Base-by-base conservation (phyloP, 2,113 vertebrate species). In the Cochlearius cochlearius region DNA sequence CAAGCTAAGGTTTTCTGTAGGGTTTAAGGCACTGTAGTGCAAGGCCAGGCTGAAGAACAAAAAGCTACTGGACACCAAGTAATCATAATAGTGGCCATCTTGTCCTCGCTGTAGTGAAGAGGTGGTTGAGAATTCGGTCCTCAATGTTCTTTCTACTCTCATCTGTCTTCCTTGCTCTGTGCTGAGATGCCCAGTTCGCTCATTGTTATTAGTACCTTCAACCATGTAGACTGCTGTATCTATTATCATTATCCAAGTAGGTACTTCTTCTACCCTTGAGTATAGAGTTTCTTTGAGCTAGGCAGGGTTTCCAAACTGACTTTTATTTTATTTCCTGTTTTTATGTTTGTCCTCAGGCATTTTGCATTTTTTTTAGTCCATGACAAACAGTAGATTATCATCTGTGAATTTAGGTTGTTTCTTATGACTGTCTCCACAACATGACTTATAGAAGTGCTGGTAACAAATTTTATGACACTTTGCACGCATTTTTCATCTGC, bases 151-250 rank as follows among this genome's bases (percentile, higher is more conserved):
- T 91, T 53, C 43, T 23, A 2, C 23, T 82, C 16, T 73, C 9
- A 21, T 30, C 19, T 67, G 5, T 9, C 41, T 63, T 82, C 18
- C 45, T 25, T 2, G 0, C 7, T 52, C n/a, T 45, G 7, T 12
- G 19, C 29, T 45, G 41, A 67, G 25, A 32, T 38, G 25, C 16
- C 76, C 38, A 76, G 43, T 64, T 68, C 20, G 32, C 7, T 38
- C 14, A 63, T 41, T 52, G 22, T 88, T 45, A 32, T 4, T 39
- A 15, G 32, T 68, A 55, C 39, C 38, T 62, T 52, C 64, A 79
- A 55, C 11, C 7, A 60, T 1, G 3, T 10, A 39, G 18, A 21
- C 26, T 68, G 15, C 32, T 63, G 0, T 25, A 36, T 58, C 36
- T 67, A 10, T 68, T 47, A n/a, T 0, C 1, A 8, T 64, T 59